These are phyloP conservation scores for Agrenia bidenticulata DNA, from an alignment of 2,888 invertebrate genomes.

Conservation along the genomic window DNA sequence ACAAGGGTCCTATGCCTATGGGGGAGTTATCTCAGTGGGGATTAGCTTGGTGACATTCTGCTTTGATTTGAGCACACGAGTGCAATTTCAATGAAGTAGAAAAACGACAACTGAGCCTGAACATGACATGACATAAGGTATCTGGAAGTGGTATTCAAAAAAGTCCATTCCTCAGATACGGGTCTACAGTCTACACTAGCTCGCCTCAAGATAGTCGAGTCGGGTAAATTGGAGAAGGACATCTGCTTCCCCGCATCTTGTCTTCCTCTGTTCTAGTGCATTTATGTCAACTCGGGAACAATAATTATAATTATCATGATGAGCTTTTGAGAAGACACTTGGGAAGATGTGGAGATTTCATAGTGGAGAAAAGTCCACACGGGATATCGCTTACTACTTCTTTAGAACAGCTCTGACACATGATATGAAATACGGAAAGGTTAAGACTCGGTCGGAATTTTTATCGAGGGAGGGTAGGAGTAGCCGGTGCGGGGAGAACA, in stretches of 20 bases:
- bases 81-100: constrained; percentile 40
- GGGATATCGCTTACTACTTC: too few relatives aligned
- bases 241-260: constrained; percentile 2
- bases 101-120: constrained; percentile 30
- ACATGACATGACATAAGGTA: constrained; percentile 31
- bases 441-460: constrained; percentile 18
- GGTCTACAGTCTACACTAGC: background rate
- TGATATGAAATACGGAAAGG: constrained; percentile 9
- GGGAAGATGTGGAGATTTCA: background rate
- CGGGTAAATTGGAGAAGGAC: background rate
- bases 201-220: background rate
- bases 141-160: constrained; percentile 7
- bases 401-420: background rate
- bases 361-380: constrained; percentile 5
- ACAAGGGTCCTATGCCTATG: background rate
- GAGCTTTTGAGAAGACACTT: constrained; percentile 4
- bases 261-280: background rate
- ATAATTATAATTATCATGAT: constrained; percentile 9
- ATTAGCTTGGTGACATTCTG: constrained; percentile 32
- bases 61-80: constrained; percentile 43
- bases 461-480: constrained; percentile 11
- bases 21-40: background rate
- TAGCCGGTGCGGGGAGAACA: too few relatives aligned
- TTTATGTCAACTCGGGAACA: constrained; percentile 3
- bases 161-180: background rate